Base-by-base conservation (phyloP, 2,797 vertebrate species). In the Diplodus sargus region DNA sequence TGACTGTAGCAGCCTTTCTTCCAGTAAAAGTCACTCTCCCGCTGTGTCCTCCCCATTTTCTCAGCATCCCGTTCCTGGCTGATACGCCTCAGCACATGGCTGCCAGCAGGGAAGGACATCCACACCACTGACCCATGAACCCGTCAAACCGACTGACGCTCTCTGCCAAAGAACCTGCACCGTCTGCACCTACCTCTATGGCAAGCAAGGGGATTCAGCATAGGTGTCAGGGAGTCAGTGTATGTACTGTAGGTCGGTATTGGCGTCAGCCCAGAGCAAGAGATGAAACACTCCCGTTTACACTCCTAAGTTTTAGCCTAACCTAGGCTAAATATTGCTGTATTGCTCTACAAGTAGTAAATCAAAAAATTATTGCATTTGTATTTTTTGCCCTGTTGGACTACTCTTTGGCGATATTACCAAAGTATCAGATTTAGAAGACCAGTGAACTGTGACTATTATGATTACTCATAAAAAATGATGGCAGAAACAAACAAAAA, bases 71-170 rank as follows among this genome's bases (percentile, higher is more conserved):
- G 53, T 85, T 89, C 84, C 84, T 82, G 84, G 69, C 63, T 49
- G 82, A 76, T 86, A 63, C 81, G 67, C 82, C 78, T 84, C 73
- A 78, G 57, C 81, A 86, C 85, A 79, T 49, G 80, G 82, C 85
- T 65, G 69, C 76, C 87, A 91, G 89, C 85, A 67, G 86, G 90
- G 82, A 63, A 89, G 65, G 66, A 85, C 85, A 85, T 84, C 70
- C 77, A 70, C 59, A 82, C 66, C 68, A 45, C 70, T 85, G 87
- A 92, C 85, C 88, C 79, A 45, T 91, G 85, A 91, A 90, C 78
- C 76, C 88, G 83, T 85, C 83, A 87, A 84, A 76, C 61, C 74
- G 30, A 49, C 49, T 63, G 56, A 14, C 23, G 49, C 56, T 70
- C n/a, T n/a, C 62, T 49, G 39, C 43, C 57, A 25, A n/a, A 58